Evolutionary conservation across 2,797 vertebrate species (phyloP).

Genomic region (Carduelis carduelis): DNA sequence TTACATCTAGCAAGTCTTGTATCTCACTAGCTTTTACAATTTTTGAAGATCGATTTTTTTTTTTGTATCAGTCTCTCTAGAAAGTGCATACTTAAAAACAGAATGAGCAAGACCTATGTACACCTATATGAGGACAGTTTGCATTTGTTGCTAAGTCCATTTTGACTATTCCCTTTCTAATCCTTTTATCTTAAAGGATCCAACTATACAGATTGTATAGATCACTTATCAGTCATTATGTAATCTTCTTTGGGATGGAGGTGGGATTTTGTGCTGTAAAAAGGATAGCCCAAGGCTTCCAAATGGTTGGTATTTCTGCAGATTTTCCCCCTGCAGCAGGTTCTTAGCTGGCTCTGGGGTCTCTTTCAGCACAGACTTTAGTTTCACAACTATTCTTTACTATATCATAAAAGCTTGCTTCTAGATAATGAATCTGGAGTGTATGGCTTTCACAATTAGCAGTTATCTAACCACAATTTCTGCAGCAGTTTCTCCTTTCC

Average conservation of each 20-base stretch:
- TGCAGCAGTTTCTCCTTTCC: neutral
- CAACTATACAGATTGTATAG: neutral
- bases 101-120: neutral
- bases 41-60: neutral
- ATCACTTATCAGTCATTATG: neutral
- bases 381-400: neutral
- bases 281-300: neutral
- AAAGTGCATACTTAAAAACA: neutral
- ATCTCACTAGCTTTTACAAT: neutral
- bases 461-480: neutral
- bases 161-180: constrained; percentile 26
- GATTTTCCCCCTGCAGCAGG: rapidly evolving
- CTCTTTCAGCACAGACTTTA: neutral
- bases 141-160: neutral
- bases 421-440: neutral
- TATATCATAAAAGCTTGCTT: neutral
- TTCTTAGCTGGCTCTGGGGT: neutral
- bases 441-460: neutral
- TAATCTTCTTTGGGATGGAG: neutral
- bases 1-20: neutral
- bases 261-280: neutral
- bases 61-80: neutral
- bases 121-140: neutral
- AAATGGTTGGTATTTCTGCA: neutral
- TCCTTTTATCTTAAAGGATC: neutral